Conservation (phyloP, 2,113 vertebrate genomes). For the Ondatra zibethicus region DNA sequence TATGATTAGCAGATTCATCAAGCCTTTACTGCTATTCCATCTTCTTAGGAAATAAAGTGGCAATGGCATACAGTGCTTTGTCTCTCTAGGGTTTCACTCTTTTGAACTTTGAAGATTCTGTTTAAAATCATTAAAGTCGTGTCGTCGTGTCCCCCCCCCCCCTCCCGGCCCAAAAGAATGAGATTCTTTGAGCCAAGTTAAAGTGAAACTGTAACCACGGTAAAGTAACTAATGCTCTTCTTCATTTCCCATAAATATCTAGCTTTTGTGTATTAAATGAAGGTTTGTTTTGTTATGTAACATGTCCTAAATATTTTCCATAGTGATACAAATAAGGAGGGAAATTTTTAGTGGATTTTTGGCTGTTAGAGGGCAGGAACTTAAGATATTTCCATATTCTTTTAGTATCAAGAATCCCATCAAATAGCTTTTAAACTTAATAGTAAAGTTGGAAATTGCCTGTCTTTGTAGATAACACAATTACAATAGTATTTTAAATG, state of each 20-base stretch:
- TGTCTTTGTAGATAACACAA: slow-evolving; percentile 45
- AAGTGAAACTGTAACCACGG: background rate
- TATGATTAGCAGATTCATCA: background rate
- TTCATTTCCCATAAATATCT: background rate
- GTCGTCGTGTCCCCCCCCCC: too few species aligned
- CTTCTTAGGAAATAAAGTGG: background rate
- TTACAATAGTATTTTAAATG: slow-evolving; percentile 58
- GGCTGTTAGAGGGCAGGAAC: background rate
- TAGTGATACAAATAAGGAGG: slow-evolving; percentile 16
- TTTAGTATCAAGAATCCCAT: slow-evolving; percentile 7
- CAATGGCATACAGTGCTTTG: background rate
- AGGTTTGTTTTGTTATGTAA: background rate
- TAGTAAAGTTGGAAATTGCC: slow-evolving; percentile 37
- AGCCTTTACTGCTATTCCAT: background rate
- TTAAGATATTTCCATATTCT: slow-evolving; percentile 8
- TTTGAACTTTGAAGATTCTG: background rate
- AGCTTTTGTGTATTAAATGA: background rate
- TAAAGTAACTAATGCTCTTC: background rate
- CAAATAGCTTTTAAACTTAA: slow-evolving; percentile 26
- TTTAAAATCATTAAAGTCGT: background rate
- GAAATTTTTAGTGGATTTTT: background rate
- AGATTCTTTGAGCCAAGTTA: slow-evolving; percentile 12
- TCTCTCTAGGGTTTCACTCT: slow-evolving; percentile 14
- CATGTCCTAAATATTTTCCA: slow-evolving; percentile 15
- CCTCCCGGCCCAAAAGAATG: background rate